Evolutionary conservation across 2,888 invertebrate species (phyloP), one percentile per base, ranked within the genome.

Genomic region (Zaprionus obscuricornis): DNA sequence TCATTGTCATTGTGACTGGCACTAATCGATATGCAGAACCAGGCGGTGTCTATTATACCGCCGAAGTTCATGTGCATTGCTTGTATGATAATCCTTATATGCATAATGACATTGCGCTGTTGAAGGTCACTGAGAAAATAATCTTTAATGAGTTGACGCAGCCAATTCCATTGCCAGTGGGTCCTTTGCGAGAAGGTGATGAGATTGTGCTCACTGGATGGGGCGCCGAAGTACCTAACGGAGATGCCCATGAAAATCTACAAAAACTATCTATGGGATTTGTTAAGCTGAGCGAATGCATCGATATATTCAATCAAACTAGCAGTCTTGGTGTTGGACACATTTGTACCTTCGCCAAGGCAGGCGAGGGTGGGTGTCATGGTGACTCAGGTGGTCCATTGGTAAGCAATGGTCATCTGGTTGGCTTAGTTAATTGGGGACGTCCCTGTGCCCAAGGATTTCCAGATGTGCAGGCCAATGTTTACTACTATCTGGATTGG

Each of bases 101-200:
- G 60, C 66, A 87, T 14, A 92, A 95, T 81, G 95, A 95, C 74
- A 94, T 95, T 42, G 95, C 94, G 0, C 87, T 95, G 0, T 69
- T 95, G 1, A 92, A 92, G 75, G 90, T 95, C 8, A 89, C 91
- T 0, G 70, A 89, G 0, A 91, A 92, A 31, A 91, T 94, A 1
- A 86, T 87, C 17, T 92, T 92, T 49, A 87, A 91, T 39, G 89
- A 91, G 2, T 77, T 81, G 0, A 92, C 94, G 0, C 90, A 92
- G 14, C 91, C 92, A 0, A 88, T 94, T 0, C 90, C 91, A 22
- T 78, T 94, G 40, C 75, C 83, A 0, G 39, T 26, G 0, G 31
- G 52, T 5, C 77, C 74, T 0, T n/a, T 78, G 7, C 33, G 45
- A 0, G 90, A 90, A 16, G 91, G 91, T 0, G 92, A 92, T 18